Evolutionary conservation across 2,113 vertebrate species (phyloP).

Genomic region (Pomatostomus ruficeps): DNA sequence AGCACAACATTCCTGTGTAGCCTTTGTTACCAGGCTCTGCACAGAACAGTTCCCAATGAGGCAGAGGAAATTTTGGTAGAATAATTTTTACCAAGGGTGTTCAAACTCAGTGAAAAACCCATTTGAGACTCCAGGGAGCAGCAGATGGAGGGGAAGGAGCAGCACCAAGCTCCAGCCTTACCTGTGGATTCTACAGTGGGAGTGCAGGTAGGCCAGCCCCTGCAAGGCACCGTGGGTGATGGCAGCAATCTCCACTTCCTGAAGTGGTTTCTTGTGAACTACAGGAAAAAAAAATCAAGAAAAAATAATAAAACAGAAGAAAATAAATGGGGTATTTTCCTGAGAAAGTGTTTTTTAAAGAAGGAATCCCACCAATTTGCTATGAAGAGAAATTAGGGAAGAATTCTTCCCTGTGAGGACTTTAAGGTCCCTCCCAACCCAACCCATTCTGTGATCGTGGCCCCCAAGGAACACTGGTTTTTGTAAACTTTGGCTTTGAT

Average conservation of each 20-base stretch:
- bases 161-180: constrained; percentile 47
- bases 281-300: accelerated
- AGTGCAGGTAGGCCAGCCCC: constrained; percentile 97
- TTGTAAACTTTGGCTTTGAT: not conserved
- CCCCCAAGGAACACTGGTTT: not conserved
- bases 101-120: not conserved
- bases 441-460: not conserved
- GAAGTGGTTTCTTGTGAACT: constrained; percentile 99
- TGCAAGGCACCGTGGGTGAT: constrained; percentile 99
- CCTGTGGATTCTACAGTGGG: constrained; percentile 97
- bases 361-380: not conserved
- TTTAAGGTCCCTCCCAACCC: not conserved
- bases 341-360: not conserved
- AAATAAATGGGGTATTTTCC: not conserved
- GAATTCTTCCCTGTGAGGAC: not conserved
- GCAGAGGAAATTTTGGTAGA: not conserved
- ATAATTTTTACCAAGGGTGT: not conserved
- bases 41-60: not conserved
- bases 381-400: not conserved
- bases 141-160: not conserved
- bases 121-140: not conserved
- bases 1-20: not conserved
- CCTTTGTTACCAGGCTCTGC: not conserved
- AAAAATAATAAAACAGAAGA: not conserved
- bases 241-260: constrained; percentile 98